Evolutionary conservation across 1,140 invertebrate genomes (phyloP).

Genomic region (Anastrepha obliqua): DNA sequence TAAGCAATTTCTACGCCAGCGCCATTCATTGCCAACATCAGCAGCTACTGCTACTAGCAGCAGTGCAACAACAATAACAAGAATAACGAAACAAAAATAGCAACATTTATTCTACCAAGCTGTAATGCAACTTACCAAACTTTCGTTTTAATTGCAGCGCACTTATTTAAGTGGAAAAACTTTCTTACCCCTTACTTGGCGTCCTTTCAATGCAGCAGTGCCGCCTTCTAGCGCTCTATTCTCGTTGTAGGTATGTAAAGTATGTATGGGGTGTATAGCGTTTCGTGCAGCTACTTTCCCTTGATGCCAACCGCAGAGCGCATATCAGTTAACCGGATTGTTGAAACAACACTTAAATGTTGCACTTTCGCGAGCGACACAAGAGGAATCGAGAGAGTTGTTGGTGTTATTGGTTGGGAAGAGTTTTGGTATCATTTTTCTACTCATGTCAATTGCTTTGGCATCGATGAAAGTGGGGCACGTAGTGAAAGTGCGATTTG

Average conservation of each 20-base stretch:
- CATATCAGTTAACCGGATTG: conserved; percentile 44
- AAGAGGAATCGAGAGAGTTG: not conserved
- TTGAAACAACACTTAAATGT: conserved; percentile 53
- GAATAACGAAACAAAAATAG: conserved; percentile 14
- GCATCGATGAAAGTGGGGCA: not conserved
- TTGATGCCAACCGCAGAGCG: conserved; percentile 45
- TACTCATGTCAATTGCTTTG: conserved; percentile 8
- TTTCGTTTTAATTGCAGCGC: conserved; percentile 46
- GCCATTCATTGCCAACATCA: conserved; percentile 33
- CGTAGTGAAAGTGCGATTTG: conserved; percentile 30
- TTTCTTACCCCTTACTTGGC: not conserved
- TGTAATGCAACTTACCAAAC: conserved; percentile 47
- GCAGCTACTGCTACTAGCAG: not conserved
- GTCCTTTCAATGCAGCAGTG: not conserved
- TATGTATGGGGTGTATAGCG: not conserved
- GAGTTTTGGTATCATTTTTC: not conserved
- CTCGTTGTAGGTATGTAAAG: not conserved
- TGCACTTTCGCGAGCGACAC: conserved; percentile 8
- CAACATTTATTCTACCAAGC: conserved; percentile 1
- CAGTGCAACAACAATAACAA: not conserved
- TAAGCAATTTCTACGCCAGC: conserved; percentile 30
- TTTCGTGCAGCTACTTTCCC: conserved; percentile 1
- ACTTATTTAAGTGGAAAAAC: conserved; percentile 52
- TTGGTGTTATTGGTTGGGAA: not conserved
- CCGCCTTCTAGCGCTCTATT: not conserved